Percentiles rank a stretch among this genome's conserved stretches.
These are phyloP conservation scores for Syngnathus rostellatus DNA, from an alignment of 2,797 vertebrate genomes.

Conservation along the genomic window DNA sequence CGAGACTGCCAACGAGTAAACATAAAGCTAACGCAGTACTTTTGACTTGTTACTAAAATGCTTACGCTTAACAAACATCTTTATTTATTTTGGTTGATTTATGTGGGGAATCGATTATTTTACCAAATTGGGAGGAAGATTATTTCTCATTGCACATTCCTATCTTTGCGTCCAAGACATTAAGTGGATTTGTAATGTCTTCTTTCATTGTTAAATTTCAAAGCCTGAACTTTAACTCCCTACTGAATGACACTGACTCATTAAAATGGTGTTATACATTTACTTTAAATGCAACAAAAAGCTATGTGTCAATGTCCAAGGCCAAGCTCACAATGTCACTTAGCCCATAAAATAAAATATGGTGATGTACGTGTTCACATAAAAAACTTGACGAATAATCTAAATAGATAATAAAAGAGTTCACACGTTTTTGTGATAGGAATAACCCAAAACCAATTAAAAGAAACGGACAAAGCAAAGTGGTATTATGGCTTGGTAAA, in stretches of 20 bases:
- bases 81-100: neutral
- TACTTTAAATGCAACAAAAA: slow-evolving; percentile 46
- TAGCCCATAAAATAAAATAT: slow-evolving; percentile 32
- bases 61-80: neutral
- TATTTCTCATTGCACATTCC: neutral
- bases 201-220: neutral
- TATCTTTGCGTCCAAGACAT: neutral
- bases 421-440: neutral
- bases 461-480: neutral
- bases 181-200: neutral
- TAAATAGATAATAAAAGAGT: neutral
- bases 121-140: neutral
- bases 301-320: slow-evolving; percentile 34
- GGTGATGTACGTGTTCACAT: neutral
- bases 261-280: slow-evolving; percentile 65
- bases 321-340: slow-evolving; percentile 21
- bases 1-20: neutral
- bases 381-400: neutral
- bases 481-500: neutral
- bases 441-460: neutral
- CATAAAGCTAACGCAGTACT: neutral
- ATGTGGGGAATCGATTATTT: neutral
- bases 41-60: neutral
- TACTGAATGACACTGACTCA: slow-evolving; percentile 34
- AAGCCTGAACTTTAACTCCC: slow-evolving; percentile 49